Evolutionary conservation across 1,140 invertebrate genomes (phyloP), one percentile per base, ranked within the genome.

Genomic region (Drosophila sechellia): DNA sequence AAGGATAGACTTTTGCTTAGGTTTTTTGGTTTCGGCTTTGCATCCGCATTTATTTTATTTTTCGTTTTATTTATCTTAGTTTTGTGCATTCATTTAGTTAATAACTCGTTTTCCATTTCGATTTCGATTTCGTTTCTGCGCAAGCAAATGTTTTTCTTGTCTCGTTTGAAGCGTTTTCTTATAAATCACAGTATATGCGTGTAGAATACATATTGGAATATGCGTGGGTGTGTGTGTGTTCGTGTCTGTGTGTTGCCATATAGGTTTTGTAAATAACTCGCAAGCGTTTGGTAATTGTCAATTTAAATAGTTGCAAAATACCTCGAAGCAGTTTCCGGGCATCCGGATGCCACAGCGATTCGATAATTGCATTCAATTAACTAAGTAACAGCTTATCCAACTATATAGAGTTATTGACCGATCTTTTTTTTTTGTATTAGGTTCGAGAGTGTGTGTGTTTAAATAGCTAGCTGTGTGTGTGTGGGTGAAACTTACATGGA

Each of bases 181-280:
- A 87, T 87, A 84, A 87, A 87, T 87, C 84, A 87, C 84, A 87
- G 84, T 87, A 87, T 84, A 87, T 89, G 84, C 77, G 84, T 87
- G 84, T 87, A 87, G 83, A 87, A 86, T 87, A 87, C 79, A 89
- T 87, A 87, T 79, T 80, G 45, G 70, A 56, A 75, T 74, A 60
- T 64, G 37, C 64, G 27, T 73, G 48, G 65, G 52, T 79, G 57
- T 60, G 43, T 61, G 65, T 58, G 34, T 63, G 35, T 79, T 46
- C 64, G 22, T 56, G 56, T 64, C 37, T 72, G 52, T 68, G 46
- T 53, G 42, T 52, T 54, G 42, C 37, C 60, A 59, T 68, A 65
- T 56, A 61, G 58, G 59, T 40, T 77, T 48, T 71, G 52, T 83
- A 89, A 84, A 84, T 79, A 80, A 79, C 68, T 89, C 72, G 84